phyloP scores from a whole-genome alignment of 1,140 invertebrate genomes.

The Drosophila carrolli region DNA sequence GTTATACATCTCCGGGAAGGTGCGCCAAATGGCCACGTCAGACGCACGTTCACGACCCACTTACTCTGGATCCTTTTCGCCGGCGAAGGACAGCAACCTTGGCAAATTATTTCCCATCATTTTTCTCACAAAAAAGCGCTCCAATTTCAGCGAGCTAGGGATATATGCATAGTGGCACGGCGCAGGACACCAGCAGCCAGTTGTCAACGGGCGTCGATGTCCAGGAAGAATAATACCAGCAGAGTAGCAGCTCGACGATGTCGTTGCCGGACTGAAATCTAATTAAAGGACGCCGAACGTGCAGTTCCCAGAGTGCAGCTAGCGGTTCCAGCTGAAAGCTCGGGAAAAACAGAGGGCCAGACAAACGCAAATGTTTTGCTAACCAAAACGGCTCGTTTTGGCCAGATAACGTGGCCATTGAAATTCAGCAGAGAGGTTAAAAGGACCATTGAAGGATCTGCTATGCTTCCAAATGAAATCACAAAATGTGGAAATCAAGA shows the following conservation, averaged over 20 bases:
- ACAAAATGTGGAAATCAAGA: not conserved
- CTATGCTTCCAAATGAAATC: constrained; percentile 5
- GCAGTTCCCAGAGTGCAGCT: constrained; percentile 56
- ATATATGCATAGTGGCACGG: constrained; percentile 16
- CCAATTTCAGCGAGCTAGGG: constrained; percentile 23
- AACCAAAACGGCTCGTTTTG: constrained; percentile 26
- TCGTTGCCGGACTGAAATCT: constrained; percentile 67
- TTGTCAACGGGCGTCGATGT: constrained; percentile 57
- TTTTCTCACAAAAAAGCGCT: constrained; percentile 75
- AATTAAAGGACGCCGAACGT: constrained; percentile 72
- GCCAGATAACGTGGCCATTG: constrained; percentile 24
- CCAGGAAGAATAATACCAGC: constrained; percentile 12
- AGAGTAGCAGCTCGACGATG: constrained; percentile 17
- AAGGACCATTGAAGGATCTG: constrained; percentile 10
- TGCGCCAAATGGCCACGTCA: constrained; percentile 67
- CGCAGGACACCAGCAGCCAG: constrained; percentile 20
- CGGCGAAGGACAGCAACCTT: constrained; percentile 40
- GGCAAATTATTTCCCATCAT: constrained; percentile 79
- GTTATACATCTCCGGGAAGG: constrained; percentile 33
- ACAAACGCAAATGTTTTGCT: constrained; percentile 43
- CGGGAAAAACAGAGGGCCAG: constrained; percentile 13
- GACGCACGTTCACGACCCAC: constrained; percentile 71
- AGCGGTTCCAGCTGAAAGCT: constrained; percentile 23
- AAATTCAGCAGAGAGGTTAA: constrained; percentile 2
- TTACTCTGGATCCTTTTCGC: constrained; percentile 55